Conservation (phyloP, 2,888 invertebrate genomes). For the Hydrotaea diabolus region DNA sequence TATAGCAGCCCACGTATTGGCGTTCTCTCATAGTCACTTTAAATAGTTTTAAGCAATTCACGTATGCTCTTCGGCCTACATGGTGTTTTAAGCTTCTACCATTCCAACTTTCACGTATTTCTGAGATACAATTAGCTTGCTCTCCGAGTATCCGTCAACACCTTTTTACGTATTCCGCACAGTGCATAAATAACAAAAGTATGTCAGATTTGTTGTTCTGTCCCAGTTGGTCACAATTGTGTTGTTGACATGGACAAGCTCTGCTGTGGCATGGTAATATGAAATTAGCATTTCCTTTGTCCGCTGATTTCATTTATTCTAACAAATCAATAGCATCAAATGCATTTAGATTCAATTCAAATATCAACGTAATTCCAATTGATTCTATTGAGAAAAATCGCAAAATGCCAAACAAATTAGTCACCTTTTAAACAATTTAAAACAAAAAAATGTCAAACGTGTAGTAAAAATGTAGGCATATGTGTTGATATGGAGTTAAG, state of each 20-base stretch:
- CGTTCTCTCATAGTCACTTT: too few species aligned
- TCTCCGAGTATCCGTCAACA: too few species aligned
- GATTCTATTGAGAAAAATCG: neutral
- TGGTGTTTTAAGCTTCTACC: too few species aligned
- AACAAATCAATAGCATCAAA: neutral
- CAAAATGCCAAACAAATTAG: slow-evolving; percentile 19
- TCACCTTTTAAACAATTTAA: slow-evolving; percentile 21
- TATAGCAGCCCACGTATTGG: too few species aligned
- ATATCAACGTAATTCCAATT: neutral
- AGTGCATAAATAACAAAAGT: neutral
- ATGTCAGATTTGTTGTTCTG: neutral
- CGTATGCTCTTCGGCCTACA: too few species aligned
- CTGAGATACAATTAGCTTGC: too few species aligned
- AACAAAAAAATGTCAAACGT: neutral
- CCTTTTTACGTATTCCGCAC: too few species aligned
- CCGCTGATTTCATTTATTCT: slow-evolving; percentile 4
- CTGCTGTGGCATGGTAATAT: neutral
- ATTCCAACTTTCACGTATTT: too few species aligned
- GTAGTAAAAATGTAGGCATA: neutral
- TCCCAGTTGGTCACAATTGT: neutral
- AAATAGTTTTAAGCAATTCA: too few species aligned
- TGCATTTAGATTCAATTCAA: slow-evolving; percentile 14
- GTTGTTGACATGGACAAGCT: neutral
- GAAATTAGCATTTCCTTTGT: slow-evolving; percentile 13
- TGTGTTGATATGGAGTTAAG: too few species aligned